Conservation (phyloP, 2,888 invertebrate genomes). For the Orchestes rusci region DNA sequence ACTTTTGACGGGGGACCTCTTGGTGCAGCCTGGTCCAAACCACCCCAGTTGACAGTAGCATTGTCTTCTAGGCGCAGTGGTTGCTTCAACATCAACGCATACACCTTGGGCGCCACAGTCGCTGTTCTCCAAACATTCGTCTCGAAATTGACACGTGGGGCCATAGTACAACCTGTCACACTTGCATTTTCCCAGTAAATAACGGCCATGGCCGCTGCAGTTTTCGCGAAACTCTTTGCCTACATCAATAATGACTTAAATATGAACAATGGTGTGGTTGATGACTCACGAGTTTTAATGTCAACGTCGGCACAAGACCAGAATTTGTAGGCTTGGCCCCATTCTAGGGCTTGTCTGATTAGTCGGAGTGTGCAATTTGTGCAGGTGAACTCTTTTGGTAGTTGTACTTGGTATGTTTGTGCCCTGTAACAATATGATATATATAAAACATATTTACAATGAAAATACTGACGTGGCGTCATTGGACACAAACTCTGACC, state of each 20-base stretch:
- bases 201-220: constrained; percentile 80
- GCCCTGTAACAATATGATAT: neutral
- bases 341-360: constrained; percentile 85
- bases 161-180: constrained; percentile 79
- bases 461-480: constrained; percentile 75
- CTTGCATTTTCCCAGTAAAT: constrained; percentile 69
- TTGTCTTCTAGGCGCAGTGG: constrained; percentile 71
- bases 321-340: constrained; percentile 76
- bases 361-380: constrained; percentile 84
- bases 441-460: neutral
- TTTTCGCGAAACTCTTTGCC: constrained; percentile 73
- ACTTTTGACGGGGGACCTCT: constrained; percentile 70
- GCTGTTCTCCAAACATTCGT: constrained; percentile 77
- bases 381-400: constrained; percentile 79
- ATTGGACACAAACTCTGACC: constrained; percentile 71
- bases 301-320: constrained; percentile 96
- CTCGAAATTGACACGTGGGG: constrained; percentile 75
- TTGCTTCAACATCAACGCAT: constrained; percentile 75
- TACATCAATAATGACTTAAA: too few species aligned
- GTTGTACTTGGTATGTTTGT: constrained; percentile 69
- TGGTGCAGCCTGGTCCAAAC: constrained; percentile 77
- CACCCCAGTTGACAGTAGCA: constrained; percentile 90
- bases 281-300: constrained; percentile 48
- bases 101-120: constrained; percentile 84
- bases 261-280: too few species aligned